Percentiles rank a stretch among this genome's conserved stretches.
phyloP scores from a whole-genome alignment of 2,888 invertebrate genomes.

The Diarsia dahlii region DNA sequence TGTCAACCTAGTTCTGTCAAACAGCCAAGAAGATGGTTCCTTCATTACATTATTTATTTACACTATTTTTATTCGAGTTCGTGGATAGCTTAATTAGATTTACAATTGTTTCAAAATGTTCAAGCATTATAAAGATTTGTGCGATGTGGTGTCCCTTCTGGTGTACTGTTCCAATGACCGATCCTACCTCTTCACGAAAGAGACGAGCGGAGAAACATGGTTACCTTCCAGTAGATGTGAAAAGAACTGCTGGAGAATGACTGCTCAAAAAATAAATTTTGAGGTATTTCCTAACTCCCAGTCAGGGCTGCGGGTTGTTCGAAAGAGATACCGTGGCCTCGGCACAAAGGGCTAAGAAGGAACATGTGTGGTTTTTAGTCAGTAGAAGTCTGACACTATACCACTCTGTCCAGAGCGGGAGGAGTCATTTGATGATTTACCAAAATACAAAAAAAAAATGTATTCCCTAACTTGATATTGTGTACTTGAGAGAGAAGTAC shows the following conservation, averaged over 20 bases:
- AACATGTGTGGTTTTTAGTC: too few species aligned
- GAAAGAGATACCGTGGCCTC: too few species aligned
- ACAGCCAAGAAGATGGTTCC: conserved; percentile 6
- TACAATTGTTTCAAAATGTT: conserved; percentile 73
- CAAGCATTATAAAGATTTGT: conserved; percentile 79
- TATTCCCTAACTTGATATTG: not conserved
- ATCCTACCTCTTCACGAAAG: conserved; percentile 78
- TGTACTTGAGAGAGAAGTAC: not conserved
- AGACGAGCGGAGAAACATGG: conserved; percentile 82
- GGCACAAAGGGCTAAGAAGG: too few species aligned
- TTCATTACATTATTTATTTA: conserved; percentile 6
- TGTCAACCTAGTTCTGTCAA: conserved; percentile 2
- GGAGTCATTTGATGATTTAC: too few species aligned
- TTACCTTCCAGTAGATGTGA: conserved; percentile 81
- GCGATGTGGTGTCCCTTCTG: conserved; percentile 83
- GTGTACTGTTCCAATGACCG: conserved; percentile 80
- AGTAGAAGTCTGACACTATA: too few species aligned
- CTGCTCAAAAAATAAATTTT: conserved; percentile 80
- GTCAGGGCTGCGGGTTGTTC: too few species aligned
- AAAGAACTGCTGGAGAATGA: conserved; percentile 82
- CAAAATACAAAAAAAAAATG: too few species aligned
- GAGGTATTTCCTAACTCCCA: conserved; percentile 74
- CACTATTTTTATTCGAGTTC: not conserved
- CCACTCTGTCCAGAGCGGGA: too few species aligned
- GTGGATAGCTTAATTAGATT: not conserved